These are phyloP conservation scores for Petrolisthes cinctipes DNA, from an alignment of 2,888 invertebrate species.

Conservation along the genomic window DNA sequence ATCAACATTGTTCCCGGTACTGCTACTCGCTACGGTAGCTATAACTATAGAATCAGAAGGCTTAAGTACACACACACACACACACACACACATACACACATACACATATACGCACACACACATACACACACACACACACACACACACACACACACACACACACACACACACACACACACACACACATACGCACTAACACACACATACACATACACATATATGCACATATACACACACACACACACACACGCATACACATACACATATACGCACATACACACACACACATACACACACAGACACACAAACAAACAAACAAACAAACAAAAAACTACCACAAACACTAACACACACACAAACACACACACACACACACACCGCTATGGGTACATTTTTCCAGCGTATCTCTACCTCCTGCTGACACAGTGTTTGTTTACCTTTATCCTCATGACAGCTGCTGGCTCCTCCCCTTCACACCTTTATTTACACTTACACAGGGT, in stretches of 20 bases:
- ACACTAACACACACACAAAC: constrained; percentile 1
- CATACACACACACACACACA: no score
- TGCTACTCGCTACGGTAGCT: background rate
- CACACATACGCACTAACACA: background rate
- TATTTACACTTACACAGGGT: no score
- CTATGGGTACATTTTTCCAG: background rate
- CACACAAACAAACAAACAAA: background rate
- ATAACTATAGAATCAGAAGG: background rate
- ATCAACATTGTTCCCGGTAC: background rate
- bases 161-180: background rate
- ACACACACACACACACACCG: constrained; percentile 17
- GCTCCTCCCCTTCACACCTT: no score
- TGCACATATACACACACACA: background rate
- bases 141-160: background rate
- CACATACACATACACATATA: background rate
- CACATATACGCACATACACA: background rate
- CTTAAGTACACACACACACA: constrained; percentile 11
- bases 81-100: constrained; percentile 28
- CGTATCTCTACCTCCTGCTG: no score
- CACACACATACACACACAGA: background rate
- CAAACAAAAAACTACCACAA: background rate
- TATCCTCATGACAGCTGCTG: no score
- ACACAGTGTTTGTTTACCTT: no score
- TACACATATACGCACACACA: background rate
- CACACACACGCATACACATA: background rate